Evolutionary conservation across 1,140 invertebrate genomes (phyloP).

Genomic region (Drosophila sp.): DNA sequence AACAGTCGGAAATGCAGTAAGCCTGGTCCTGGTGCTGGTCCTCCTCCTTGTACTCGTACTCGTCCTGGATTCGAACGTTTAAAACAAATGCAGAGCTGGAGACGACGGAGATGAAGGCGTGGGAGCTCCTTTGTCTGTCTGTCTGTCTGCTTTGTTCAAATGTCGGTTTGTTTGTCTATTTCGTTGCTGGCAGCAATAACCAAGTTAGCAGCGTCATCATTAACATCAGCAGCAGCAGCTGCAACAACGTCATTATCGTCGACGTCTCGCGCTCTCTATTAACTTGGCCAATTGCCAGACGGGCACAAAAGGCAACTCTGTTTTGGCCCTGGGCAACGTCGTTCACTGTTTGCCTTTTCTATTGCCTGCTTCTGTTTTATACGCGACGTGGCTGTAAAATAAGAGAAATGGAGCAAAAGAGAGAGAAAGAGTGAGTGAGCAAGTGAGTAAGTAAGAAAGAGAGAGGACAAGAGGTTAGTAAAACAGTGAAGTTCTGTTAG

Average conservation of each 20-base stretch:
- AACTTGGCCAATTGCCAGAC: slow-evolving; percentile 80
- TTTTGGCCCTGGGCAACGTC: slow-evolving; percentile 27
- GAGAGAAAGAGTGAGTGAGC: background rate
- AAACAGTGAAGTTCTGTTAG: slow-evolving; percentile 66
- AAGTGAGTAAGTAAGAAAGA: slow-evolving; percentile 28
- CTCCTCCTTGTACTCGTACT: slow-evolving; percentile 16
- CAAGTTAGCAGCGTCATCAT: slow-evolving; percentile 80
- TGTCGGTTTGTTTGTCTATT: slow-evolving; percentile 31
- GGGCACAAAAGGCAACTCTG: slow-evolving; percentile 57
- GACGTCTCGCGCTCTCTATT: slow-evolving; percentile 62
- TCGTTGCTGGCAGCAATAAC: slow-evolving; percentile 72
- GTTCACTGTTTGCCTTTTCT: slow-evolving; percentile 52
- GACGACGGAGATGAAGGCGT: background rate
- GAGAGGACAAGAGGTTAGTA: slow-evolving; percentile 4
- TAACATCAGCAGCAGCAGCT: slow-evolving; percentile 61
- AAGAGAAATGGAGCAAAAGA: slow-evolving; percentile 2
- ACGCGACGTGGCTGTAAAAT: slow-evolving; percentile 55
- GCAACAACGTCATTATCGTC: slow-evolving; percentile 77
- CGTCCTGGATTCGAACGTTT: slow-evolving; percentile 5
- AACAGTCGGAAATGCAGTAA: slow-evolving; percentile 78
- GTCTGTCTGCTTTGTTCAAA: slow-evolving; percentile 1
- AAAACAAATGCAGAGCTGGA: background rate
- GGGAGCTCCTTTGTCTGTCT: slow-evolving; percentile 9
- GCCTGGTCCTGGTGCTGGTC: slow-evolving; percentile 37
- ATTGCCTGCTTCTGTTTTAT: slow-evolving; percentile 56